Percentiles rank a stretch among this genome's conserved stretches.
These are phyloP conservation scores for Spisula solida DNA, from an alignment of 2,888 invertebrate species.

Conservation along the genomic window DNA sequence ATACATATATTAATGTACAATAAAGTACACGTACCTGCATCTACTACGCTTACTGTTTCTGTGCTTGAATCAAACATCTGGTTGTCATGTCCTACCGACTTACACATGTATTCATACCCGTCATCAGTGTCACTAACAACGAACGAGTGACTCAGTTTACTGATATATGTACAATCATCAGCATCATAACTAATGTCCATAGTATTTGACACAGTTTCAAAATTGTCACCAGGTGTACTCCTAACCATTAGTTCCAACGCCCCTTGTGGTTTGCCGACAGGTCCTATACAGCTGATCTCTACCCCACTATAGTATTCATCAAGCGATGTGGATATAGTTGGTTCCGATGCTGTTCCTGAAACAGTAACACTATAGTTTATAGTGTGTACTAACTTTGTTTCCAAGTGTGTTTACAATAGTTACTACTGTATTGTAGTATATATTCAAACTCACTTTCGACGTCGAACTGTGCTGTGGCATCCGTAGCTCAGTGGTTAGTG, in stretches of 20 bases:
- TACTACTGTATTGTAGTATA: no score
- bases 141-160: background rate
- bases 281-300: background rate
- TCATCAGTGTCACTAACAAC: background rate
- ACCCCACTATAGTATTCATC: conserved; percentile 21
- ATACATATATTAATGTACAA: background rate
- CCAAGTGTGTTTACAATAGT: no score
- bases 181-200: background rate
- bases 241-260: background rate
- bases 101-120: background rate
- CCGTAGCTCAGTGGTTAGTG: no score
- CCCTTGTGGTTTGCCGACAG: conserved; percentile 3
- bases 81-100: background rate
- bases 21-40: conserved; percentile 19
- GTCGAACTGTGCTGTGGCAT: no score
- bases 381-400: no score
- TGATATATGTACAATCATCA: background rate
- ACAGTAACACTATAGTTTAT: no score
- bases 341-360: background rate
- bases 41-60: background rate
- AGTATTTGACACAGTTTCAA: background rate
- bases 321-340: background rate
- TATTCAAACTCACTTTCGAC: no score
- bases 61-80: background rate
- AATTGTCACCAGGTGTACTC: background rate